Evolutionary conservation across 2,113 vertebrate species (phyloP), one percentile per base, ranked within the genome.

Genomic region (Hoplias malabaricus): DNA sequence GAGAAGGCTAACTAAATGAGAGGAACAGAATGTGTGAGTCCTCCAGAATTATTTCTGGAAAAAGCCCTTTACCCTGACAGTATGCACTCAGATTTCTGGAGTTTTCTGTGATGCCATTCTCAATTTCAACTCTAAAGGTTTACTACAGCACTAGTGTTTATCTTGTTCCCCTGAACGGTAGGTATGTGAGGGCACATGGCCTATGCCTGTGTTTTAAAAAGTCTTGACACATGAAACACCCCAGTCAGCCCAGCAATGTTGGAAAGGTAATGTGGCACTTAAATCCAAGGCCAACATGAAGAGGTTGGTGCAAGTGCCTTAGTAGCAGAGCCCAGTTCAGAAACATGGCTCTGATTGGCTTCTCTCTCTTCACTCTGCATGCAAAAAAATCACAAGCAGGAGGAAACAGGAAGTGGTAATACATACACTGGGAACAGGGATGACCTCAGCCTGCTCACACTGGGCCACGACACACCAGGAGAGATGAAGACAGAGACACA

Each of bases 401-500:
- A 72, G 56, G 53, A 74, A n/a, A n/a, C n/a, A 21, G 8, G 14
- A 83, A 73, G 63, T 75, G 82, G 84, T 84, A 91, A 97, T 98
- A 98, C 97, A 94, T 98, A 99, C 96, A 95, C 93, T 94, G 90
- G 96, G 95, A 87, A 96, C 94, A 94, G 97, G 94, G 94, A 96
- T 94, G 94, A 97, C 94, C 92, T 96, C 94, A 93, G 95, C 95
- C 96, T 98, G 96, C 94, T 96, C 96, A 94, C 93, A 96, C 96
- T 98, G 92, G 85, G 90, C 91, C 90, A 93, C 82, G 48, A 70
- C 56, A 75, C 42, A 78, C 42, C 75, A 71, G 70, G 81, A 90
- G 79, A 93, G 84, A 92, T 80, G 88, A 75, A 90, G 81, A 90
- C 85, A 86, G 57, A 83, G 57, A 74, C 56, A 87, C 68, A 72